Evolutionary conservation across 2,113 vertebrate genomes (phyloP), one percentile per base, ranked within the genome.

Genomic region (Ciconia stormi): DNA sequence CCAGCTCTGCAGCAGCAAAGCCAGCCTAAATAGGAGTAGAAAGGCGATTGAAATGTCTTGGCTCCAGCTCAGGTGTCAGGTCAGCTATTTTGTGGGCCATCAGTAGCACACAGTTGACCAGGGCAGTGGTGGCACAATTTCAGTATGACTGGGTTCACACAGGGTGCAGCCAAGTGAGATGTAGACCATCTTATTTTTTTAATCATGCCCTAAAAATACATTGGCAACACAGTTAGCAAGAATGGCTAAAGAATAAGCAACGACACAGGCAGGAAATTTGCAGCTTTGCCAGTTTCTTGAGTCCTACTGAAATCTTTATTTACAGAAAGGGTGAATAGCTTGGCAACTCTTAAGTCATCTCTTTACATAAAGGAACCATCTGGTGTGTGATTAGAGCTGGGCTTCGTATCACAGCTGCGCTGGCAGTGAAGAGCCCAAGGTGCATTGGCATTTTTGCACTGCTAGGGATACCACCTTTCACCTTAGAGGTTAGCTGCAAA

Each of bases 311-410:
- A 95, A 90, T n/a, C 46, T 90, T 94, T 97, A 95, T 97, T 97
- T 97, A 97, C 96, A 94, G 84, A 90, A 80, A 69, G 87, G 62
- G 94, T 96, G 96, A 97, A 97, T 96, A 94, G 93, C 89, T 94
- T 97, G 96, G 97, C 96, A 96, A 25, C 46, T 27, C 89, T 95
- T 95, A 78, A 95, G 81, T 89, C 42, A 4, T 70, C 78, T 90
- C 62, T 46, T 87, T 82, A 77, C 58, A 95, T 56, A 91, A 80
- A 93, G 95, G 97, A 97, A 97, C 89, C 96, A 94, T 94, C 91
- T 95, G 97, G 87, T 53, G 46, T 50, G 77, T 73, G 96, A 97
- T 97, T 93, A 91, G 81, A 95, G 61, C 70, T 44, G 61, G 73
- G 67, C 47, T 65, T 76, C 1, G 0, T 56, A 27, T 40, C 2